A percentile compares a stretch with the other conserved stretches of the same genome.
These are phyloP conservation scores for Heliconius sara DNA, from an alignment of 2,888 invertebrate genomes.

Conservation along the genomic window DNA sequence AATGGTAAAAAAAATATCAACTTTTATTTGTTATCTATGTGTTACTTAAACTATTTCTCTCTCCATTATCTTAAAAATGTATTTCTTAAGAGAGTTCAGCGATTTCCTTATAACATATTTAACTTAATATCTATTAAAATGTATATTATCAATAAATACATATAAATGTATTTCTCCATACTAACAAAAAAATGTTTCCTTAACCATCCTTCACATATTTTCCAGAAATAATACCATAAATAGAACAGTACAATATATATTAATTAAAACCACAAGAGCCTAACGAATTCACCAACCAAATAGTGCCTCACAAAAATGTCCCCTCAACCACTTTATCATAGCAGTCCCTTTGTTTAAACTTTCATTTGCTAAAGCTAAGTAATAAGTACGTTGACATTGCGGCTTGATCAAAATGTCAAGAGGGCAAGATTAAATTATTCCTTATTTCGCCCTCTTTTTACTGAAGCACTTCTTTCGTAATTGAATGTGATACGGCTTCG, in stretches of 20 bases:
- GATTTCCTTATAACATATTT: no score
- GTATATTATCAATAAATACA: no score
- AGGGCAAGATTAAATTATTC: conserved; percentile 46
- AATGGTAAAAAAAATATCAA: no score
- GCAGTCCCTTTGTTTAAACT: conserved; percentile 27
- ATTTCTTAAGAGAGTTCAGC: no score
- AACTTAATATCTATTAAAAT: no score
- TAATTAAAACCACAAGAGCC: conserved; percentile 2
- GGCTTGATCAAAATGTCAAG: conserved; percentile 45
- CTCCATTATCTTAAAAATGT: no score
- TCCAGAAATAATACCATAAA: no score
- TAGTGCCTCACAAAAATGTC: not conserved
- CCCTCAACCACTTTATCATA: conserved; percentile 17
- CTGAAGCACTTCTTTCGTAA: conserved; percentile 39
- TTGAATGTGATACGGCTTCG: conserved; percentile 43
- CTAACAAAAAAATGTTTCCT: no score
- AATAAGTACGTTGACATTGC: conserved; percentile 30
- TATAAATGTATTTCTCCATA: no score
- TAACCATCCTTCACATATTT: no score
- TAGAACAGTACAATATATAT: not conserved
- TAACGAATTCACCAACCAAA: not conserved
- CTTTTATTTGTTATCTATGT: no score
- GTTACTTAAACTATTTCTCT: no score
- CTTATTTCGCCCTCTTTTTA: conserved; percentile 36
- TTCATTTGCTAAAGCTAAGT: conserved; percentile 27